Evolutionary conservation across 1,140 invertebrate species (phyloP), one percentile per base, ranked within the genome.

Genomic region (Meloidogyne exigua): DNA sequence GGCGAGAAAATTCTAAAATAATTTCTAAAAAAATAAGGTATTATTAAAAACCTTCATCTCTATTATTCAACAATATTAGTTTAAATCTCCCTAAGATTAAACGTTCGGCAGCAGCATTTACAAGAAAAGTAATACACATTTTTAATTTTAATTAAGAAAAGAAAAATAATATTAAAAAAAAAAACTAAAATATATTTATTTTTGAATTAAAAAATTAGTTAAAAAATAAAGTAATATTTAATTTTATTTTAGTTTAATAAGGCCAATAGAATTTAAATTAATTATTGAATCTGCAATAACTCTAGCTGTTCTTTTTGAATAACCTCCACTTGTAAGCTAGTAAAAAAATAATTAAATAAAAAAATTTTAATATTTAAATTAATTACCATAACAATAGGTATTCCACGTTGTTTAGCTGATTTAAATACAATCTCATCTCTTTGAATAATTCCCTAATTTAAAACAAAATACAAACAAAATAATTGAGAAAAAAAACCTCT

Each of bases 361-460:
- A 49, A 18, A 18, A 49, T 18, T 18, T 49, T 18, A 49, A 4
- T 2, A 44, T 15, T 57, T 93, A 21, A 39, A 39, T 39, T 39
- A 39, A 39, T 39, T 39, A 95, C 85, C 93, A 95, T 95, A 1
- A 93, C 91, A 64, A 95, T 92, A 1, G 93, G 93, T 78, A 94
- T 92, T 13, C 89, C 86, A 18, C 90, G 84, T 9, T 90, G 78
- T 74, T 90, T 89, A 49, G 91, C 92, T 79, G 91, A 90, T 77
- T 90, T 88, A 86, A 95, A 95, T 3, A 95, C 93, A 36, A 93
- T 90, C 88, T 93, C 91, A 87, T 95, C 94, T 79, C 94, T 89
- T 85, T 91, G 88, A 67, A 94, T 92, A 25, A 95, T 92, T 21
- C 93, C 93, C 91, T 93, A 65, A 88, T 71, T 15, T 66, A 68